phyloP scores from a whole-genome alignment of 2,888 invertebrate genomes.

The Nomada flava region DNA sequence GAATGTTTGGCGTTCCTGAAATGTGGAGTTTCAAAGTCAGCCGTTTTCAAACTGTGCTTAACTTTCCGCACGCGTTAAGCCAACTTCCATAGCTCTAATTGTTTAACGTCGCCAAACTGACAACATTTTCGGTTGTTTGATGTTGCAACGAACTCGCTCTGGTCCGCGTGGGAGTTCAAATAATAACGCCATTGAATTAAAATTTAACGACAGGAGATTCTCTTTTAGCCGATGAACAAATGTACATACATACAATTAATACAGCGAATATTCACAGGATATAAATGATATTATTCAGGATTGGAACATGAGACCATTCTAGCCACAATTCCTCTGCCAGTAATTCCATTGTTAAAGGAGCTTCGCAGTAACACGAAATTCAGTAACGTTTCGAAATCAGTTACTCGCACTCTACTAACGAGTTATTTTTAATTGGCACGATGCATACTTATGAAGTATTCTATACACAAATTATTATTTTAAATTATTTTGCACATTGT shows the following conservation, averaged over 20 bases:
- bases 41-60: conserved; percentile 22
- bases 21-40: conserved; percentile 30
- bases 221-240: neutral
- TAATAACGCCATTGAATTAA: neutral
- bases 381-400: too few species aligned
- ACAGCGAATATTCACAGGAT: neutral
- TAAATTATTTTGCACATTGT: too few species aligned
- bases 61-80: conserved; percentile 31
- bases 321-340: neutral
- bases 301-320: neutral
- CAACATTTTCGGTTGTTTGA: conserved; percentile 30
- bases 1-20: conserved; percentile 22
- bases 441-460: too few species aligned
- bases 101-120: conserved; percentile 6
- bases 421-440: too few species aligned
- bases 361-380: too few species aligned
- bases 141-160: conserved; percentile 3
- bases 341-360: neutral
- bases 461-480: too few species aligned
- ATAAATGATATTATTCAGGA: neutral
- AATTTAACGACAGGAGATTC: neutral
- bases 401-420: too few species aligned
- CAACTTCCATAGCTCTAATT: conserved; percentile 22
- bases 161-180: neutral
- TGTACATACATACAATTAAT: neutral